Base-by-base conservation (phyloP, 2,113 vertebrate genomes). In the Ciconia stormi region DNA sequence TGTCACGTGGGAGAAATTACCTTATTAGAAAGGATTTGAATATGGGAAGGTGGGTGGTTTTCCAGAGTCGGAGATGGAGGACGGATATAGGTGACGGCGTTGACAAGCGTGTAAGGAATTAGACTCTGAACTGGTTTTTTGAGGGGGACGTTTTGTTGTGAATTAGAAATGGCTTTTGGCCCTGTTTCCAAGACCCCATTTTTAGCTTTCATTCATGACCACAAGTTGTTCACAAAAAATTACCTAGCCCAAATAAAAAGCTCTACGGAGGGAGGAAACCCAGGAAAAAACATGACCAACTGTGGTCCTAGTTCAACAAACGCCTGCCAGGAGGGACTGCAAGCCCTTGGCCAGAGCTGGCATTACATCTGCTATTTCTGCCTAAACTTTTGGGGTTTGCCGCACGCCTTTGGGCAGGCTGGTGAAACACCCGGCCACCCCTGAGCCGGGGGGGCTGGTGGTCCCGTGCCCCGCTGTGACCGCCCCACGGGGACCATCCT, bases 41-140 rank as follows among this genome's bases (percentile, higher is more conserved):
- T 5, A 6, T 0, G 34, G 85, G 82, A 8, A 44, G 26, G 30
- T 5, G 52, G 16, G 36, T 50, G 20, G 2, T 11, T 77, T 29
- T 16, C 47, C 53, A 29, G 66, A 21, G 46, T 1, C 27, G 65
- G 74, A 46, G 47, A 1, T 11, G 62, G 59, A 14, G 22, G 46
- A 3, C 23, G 15, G 59, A 21, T 2, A 7, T 5, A 14, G 49
- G 1, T 13, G 3, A 27, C 0, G 19, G 46, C 47, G 38, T 7
- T 0, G 1, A 15, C 27, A 23, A 40, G 32, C 38, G 6, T 0
- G 2, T 7, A 4, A 9, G 81, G 59, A 56, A 23, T 11, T 8
- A 12, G 69, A 8, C 42, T 11, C 72, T 0, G 7, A 40, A 7
- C 26, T 7, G 52, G 0, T 1, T 38, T 29, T 11, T 27, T 13